phyloP scores from a whole-genome alignment of 2,113 vertebrate species.

The Cavia aperea region DNA sequence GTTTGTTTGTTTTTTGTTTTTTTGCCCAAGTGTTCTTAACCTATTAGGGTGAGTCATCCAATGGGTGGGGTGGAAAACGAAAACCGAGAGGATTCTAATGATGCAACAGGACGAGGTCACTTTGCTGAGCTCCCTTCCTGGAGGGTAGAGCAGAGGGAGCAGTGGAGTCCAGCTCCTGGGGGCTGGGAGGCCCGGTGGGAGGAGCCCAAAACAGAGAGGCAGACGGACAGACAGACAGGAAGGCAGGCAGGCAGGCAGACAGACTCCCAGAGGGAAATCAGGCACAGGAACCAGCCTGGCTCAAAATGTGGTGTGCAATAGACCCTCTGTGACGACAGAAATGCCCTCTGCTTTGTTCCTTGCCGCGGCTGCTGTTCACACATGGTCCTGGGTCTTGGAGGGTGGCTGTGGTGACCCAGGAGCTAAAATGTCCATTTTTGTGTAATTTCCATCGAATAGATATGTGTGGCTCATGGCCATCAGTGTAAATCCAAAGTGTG shows the following conservation, averaged over 20 bases:
- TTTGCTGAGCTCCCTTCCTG: background rate
- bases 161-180: background rate
- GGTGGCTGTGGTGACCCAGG: background rate
- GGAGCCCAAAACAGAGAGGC: background rate
- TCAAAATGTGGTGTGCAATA: background rate
- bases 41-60: background rate
- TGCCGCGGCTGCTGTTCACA: background rate
- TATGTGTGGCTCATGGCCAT: background rate
- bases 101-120: background rate
- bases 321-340: background rate
- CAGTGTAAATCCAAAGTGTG: background rate
- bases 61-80: slow-evolving; percentile 19
- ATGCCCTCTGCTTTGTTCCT: background rate
- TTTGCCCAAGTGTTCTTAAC: background rate
- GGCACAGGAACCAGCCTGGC: background rate
- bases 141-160: background rate
- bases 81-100: background rate
- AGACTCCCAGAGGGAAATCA: background rate
- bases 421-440: background rate
- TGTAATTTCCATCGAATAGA: background rate
- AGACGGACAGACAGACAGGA: background rate
- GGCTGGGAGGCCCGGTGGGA: background rate
- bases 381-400: background rate
- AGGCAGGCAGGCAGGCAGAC: background rate
- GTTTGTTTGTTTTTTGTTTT: background rate